phyloP scores from a whole-genome alignment of 1,140 invertebrate species.

The Bombyx mandarina region DNA sequence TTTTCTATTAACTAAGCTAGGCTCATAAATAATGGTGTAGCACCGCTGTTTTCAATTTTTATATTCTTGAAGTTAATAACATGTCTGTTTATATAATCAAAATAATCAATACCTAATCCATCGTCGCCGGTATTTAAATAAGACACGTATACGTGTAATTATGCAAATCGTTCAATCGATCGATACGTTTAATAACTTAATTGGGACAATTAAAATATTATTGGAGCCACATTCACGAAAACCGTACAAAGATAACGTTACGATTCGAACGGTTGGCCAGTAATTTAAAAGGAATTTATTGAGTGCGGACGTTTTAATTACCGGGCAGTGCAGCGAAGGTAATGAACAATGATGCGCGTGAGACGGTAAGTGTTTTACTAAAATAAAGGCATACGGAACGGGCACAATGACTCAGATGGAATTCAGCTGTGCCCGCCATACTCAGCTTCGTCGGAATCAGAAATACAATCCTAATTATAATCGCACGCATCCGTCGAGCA shows the following conservation, averaged over 20 bases:
- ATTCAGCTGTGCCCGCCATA: conserved; percentile 64
- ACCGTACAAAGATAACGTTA: not conserved
- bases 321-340: conserved; percentile 20
- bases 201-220: too few species aligned
- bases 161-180: too few species aligned
- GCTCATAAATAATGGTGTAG: too few species aligned
- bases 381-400: conserved; percentile 68
- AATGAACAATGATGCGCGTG: conserved; percentile 59
- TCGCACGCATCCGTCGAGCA: conserved; percentile 66
- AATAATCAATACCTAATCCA: too few species aligned
- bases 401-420: conserved; percentile 70
- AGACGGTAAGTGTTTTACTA: conserved; percentile 64
- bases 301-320: conserved; percentile 28
- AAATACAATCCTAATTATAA: conserved; percentile 72
- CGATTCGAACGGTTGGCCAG: not conserved
- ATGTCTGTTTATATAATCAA: too few species aligned
- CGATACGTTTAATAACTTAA: too few species aligned
- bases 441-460: conserved; percentile 68
- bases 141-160: too few species aligned
- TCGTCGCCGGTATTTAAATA: too few species aligned
- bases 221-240: too few species aligned
- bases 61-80: too few species aligned
- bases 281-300: conserved; percentile 13
- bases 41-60: too few species aligned
- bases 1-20: too few species aligned